Conservation (phyloP, 2,113 vertebrate species). For the Sisor rabdophorus region DNA sequence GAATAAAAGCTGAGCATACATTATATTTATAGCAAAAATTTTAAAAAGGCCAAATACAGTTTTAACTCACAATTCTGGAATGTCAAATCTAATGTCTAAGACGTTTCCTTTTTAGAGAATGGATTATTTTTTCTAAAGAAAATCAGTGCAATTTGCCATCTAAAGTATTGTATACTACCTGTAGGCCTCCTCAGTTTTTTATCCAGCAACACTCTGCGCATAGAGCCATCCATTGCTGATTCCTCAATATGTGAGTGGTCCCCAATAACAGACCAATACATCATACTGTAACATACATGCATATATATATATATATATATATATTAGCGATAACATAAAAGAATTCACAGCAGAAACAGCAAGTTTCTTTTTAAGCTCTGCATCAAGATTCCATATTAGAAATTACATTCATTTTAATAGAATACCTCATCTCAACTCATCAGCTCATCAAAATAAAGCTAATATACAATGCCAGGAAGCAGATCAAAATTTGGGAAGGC, state of each 20-base stretch:
- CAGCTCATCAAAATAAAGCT: not conserved
- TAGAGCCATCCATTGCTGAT: conserved; percentile 91
- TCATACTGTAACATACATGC: conserved; percentile 77
- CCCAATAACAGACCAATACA: conserved; percentile 97
- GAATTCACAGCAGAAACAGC: not conserved
- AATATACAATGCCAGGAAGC: not conserved
- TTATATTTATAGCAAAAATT: not conserved
- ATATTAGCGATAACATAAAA: no score
- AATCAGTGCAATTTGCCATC: no score
- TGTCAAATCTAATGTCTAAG: not conserved
- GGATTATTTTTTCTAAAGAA: not conserved
- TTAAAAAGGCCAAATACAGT: not conserved
- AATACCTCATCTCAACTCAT: not conserved
- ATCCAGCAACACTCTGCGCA: conserved; percentile 86
- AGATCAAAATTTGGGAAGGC: not conserved
- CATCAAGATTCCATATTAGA: not conserved
- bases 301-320: not conserved
- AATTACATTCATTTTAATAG: not conserved
- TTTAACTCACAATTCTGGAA: not conserved
- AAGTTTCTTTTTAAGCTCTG: not conserved
- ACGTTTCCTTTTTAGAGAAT: not conserved
- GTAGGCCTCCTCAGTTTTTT: conserved; percentile 93
- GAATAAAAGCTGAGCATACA: not conserved
- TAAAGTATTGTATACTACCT: conserved; percentile 65
- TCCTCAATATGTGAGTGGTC: conserved; percentile 95